phyloP scores from a whole-genome alignment of 2,797 vertebrate species.

The Cryptoblepharus egeriae region DNA sequence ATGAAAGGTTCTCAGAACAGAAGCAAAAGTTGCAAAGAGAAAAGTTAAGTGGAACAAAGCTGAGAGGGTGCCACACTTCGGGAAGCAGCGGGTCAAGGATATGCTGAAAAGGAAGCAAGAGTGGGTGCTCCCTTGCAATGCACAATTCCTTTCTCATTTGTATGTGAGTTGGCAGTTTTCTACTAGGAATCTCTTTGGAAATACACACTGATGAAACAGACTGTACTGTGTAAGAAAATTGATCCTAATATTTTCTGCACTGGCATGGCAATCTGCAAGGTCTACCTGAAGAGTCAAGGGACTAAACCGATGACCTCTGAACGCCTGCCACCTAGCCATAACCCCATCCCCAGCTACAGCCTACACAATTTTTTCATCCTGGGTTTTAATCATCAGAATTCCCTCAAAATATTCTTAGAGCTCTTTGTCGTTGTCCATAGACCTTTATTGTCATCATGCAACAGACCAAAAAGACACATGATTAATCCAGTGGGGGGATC shows the following conservation, averaged over 20 bases:
- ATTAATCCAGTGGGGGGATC: no score
- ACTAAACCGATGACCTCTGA: no score
- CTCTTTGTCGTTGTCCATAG: no score
- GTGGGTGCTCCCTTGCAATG: conserved; percentile 21
- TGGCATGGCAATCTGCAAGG: no score
- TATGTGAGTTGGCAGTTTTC: conserved; percentile 25
- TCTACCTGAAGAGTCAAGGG: no score
- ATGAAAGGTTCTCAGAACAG: neutral
- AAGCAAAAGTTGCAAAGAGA: neutral
- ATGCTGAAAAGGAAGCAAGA: neutral
- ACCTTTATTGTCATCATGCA: no score
- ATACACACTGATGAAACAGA: conserved; percentile 12
- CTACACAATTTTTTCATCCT: no score
- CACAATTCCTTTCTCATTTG: neutral
- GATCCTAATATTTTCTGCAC: neutral
- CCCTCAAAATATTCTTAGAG: neutral
- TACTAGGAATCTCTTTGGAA: conserved; percentile 48
- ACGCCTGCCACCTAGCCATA: no score
- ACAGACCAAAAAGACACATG: no score
- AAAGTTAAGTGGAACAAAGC: neutral
- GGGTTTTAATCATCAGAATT: neutral
- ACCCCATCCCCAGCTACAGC: no score
- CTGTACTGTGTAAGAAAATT: no score
- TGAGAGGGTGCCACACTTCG: accelerated
- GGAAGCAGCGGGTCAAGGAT: neutral